Evolutionary conservation across 2,888 invertebrate genomes (phyloP), one percentile per base, ranked within the genome.

Genomic region (Ophion costatus): DNA sequence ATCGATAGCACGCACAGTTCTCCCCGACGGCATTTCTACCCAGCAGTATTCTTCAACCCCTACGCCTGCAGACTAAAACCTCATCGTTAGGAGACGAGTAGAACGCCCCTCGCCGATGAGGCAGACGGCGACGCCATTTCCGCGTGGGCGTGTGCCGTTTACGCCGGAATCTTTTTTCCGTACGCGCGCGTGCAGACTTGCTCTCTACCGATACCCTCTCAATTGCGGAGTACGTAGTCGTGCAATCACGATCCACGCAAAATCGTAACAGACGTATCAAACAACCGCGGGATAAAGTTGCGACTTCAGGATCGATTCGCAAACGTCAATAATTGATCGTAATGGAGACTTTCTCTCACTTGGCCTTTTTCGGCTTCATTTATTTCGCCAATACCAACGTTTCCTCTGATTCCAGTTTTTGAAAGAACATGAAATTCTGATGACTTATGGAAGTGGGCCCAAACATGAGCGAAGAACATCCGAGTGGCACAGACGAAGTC

Each of bases 41-140:
- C 63, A 74, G 63, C 82, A 29, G 45, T 74, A 56, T 67, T 73
- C 76, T 76, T 82, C 82, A 70, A 75, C 75, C 77, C 79, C 82
- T 42, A 51, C 71, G 69, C 38, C 38, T 38, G 38, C 38, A 38
- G 79, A 82, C 70, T 75, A 57, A 80, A 80, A 77, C 69, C 81
- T 81, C 64, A 80, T 71, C 76, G 76, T 64, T 76, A 71, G 76
- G 82, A 75, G 82, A 67, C 42, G 77, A 80, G 67, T 59, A 77
- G 17, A 84, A 87, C 84, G 84, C 84, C 86, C 82, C 76, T 82
- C 69, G 86, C 82, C 79, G 85, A 87, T 85, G 83, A 83, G 74
- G 86, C 90, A 87, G 91, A 90, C 91, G 90, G 86, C 91, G 91
- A 90, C 90, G 91, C 91, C 90, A 93, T 93, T 93, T 93, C 92